Percentiles rank a stretch among this genome's conserved stretches.
Conservation (phyloP, 2,888 invertebrate species). For the Perizoma flavofasciatum region DNA sequence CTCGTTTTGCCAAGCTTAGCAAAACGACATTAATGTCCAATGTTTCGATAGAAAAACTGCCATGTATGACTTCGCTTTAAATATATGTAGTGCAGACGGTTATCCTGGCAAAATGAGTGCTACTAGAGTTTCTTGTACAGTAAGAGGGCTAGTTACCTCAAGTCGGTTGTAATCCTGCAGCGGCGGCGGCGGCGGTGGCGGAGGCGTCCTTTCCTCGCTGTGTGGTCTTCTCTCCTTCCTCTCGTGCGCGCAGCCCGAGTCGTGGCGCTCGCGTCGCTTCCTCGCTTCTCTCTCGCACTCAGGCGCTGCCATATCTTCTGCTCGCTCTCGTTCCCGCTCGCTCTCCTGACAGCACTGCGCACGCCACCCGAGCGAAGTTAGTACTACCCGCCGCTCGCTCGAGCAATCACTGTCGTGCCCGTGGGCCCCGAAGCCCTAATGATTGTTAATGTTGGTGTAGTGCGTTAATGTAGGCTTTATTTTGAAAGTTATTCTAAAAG, state of each 20-base stretch:
- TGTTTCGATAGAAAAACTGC: too few species aligned
- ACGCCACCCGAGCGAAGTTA: slow-evolving; percentile 78
- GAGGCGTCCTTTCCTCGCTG: slow-evolving; percentile 75
- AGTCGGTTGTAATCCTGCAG: slow-evolving; percentile 76
- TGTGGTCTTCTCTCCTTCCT: slow-evolving; percentile 76
- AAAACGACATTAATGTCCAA: too few species aligned
- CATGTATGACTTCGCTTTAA: too few species aligned
- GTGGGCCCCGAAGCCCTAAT: slow-evolving; percentile 80
- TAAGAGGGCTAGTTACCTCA: slow-evolving; percentile 53
- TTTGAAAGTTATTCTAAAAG: slow-evolving; percentile 23
- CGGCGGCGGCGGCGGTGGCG: slow-evolving; percentile 73
- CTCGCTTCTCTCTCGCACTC: slow-evolving; percentile 84
- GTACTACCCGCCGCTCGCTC: slow-evolving; percentile 76
- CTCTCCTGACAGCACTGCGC: slow-evolving; percentile 74
- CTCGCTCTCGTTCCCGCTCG: slow-evolving; percentile 44
- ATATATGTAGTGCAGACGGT: too few species aligned
- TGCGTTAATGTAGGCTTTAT: slow-evolving; percentile 41
- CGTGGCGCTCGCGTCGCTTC: slow-evolving; percentile 85
- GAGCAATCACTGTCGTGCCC: slow-evolving; percentile 77
- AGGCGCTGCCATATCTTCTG: slow-evolving; percentile 78
- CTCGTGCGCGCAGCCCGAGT: slow-evolving; percentile 81
- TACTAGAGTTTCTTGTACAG: too few species aligned
- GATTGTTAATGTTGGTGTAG: slow-evolving; percentile 64
- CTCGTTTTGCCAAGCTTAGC: too few species aligned
- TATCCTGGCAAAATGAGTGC: too few species aligned